Evolutionary conservation across 2,888 invertebrate genomes (phyloP), one percentile per base, ranked within the genome.

Genomic region (Flexamia atlantica): DNA sequence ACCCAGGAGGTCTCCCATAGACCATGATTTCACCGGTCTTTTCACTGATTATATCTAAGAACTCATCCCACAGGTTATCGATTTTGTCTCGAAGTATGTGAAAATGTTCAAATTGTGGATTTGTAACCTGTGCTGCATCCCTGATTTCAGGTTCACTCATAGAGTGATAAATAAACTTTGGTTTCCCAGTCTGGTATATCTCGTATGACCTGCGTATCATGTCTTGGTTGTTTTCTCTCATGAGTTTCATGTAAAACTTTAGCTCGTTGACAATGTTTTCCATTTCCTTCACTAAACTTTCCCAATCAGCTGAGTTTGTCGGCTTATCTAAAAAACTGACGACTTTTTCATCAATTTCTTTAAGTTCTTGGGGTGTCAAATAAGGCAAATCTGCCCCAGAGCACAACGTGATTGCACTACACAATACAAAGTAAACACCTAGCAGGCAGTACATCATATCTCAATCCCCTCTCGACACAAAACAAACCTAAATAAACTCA

Each of bases 11-110:
- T 25, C n/a, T 76, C 28, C 50, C 76, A 50, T 76, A 76, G 14
- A 40, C 76, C 25, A 76, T 28, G 0, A 42, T 76, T 46, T 76
- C 76, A 76, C 76, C 76, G 28, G 76, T 76, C 40, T 76, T 76
- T 46, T 76, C 76, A 76, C 76, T 76, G 14, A 76, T 28, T 2
- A 76, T 5, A 25, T 76, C 76, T 17, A 76, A 76, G 28, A 76
- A 76, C 10, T 76, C 76, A n/a, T 76, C 40, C 76, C 76, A 76
- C 4, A 76, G 40, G 28, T 76, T 76, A 28, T 76, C 76, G 14
- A 76, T 42, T 0, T 76, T 28, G 17, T 76, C 76, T 10, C 76
- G 36, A 42, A 76, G 76, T 23, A 46, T 42, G 28, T 76, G 76
- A 28, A 76, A 76, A 20, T 76, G 28, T 28, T 40, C 40, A 17